Evolutionary conservation across 2,113 vertebrate species (phyloP).

Genomic region (Silurus glanis): DNA sequence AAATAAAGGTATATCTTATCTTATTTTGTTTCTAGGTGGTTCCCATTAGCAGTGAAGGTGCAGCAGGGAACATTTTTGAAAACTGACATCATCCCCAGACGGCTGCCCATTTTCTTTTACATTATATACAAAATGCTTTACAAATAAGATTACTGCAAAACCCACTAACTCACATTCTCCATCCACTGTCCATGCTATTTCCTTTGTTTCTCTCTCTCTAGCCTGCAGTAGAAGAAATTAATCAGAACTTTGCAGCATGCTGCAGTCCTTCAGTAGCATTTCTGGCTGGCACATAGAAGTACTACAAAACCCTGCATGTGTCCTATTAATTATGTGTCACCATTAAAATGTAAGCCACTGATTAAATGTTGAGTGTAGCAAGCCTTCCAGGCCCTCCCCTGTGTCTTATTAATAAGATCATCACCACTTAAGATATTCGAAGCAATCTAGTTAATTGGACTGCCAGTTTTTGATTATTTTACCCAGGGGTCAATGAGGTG

Average conservation of each 20-base stretch:
- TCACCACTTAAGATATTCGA: slow-evolving; percentile 16
- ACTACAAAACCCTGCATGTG: neutral
- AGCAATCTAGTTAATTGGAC: slow-evolving; percentile 26
- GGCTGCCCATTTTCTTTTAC: neutral
- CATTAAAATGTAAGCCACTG: slow-evolving; percentile 10
- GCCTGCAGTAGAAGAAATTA: neutral
- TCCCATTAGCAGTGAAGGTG: neutral
- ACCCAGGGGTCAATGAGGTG: slow-evolving; percentile 1
- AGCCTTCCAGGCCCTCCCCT: neutral
- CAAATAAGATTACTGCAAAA: neutral
- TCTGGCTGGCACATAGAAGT: neutral
- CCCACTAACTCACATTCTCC: neutral
- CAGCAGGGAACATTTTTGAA: neutral
- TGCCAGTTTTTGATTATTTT: neutral
- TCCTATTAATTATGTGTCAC: slow-evolving; percentile 32
- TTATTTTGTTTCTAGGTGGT: neutral
- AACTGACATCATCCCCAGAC: neutral
- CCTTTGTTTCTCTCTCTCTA: neutral
- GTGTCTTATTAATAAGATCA: slow-evolving; percentile 21
- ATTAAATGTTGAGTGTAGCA: slow-evolving; percentile 28
- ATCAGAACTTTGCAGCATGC: neutral
- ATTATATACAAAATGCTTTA: neutral
- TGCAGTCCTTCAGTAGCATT: neutral
- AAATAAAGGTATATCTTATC: too few relatives aligned
- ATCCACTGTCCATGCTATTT: neutral